Base-by-base conservation (phyloP, 2,888 invertebrate genomes). In the Neria commutata region DNA sequence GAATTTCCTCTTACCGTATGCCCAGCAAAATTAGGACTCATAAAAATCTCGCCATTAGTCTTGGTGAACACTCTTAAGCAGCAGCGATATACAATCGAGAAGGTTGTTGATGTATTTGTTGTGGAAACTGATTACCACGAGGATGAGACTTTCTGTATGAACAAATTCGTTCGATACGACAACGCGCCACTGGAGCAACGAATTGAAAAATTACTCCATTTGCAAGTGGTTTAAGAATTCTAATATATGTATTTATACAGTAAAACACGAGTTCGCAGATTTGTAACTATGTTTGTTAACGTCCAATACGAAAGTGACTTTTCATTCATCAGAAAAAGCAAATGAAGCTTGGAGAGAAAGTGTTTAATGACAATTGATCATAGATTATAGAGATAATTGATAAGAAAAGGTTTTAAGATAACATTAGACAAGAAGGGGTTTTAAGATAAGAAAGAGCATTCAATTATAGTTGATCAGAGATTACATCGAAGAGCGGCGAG, bases 91-190 rank as follows among this genome's bases (percentile, higher is more conserved):
- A 92, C 94, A 75, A 95, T 94, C 82, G 94, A 97, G 83, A 94
- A 97, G 76, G 85, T 98, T 64, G 93, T 93, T 21, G 95, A 96
- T 81, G 90, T 98, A 58, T 95, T 94, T 86, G 94, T 97, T 5
- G 86, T 87, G 70, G 87, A 86, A 69, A 73, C 74, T 1, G 81
- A 81, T 53, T 80, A 80, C 55, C 71, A 76, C 34, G 79, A 81
- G 33, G 79, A 80, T 59, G 76, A 74, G 47, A 71, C 74, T 62
- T 81, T 80, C 61, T 74, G 80, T 62, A 76, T 81, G 62, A 80
- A 81, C 49, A 81, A 81, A 67, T 76, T 80, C 49, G 80, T 82
- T 16, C 73, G 80, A 23, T 82, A 81, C 62, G 79, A 80, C 65
- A 73, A 74, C 58, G 71, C 73, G 3, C 56, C 66, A 29, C 67